Evolutionary conservation across 2,113 vertebrate genomes (phyloP), one percentile per base, ranked within the genome.

Genomic region (Neodontobutis hainanensis): DNA sequence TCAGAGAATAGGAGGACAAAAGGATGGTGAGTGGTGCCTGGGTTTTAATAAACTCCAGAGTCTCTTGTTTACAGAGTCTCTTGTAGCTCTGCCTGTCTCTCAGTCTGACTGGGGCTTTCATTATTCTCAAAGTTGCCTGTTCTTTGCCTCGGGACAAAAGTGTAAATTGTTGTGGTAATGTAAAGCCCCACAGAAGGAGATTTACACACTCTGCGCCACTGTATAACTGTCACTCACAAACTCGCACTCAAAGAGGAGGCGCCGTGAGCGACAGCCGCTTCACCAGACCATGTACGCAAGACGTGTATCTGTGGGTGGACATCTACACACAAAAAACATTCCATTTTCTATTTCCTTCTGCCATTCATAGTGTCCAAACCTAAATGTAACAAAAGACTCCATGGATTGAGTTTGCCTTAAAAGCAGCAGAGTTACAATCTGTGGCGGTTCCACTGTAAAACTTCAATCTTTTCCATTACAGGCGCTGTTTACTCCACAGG

Each of bases 131-230:
- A 87, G 71, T 75, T 77, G 80, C 56, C 70, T 55, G 75, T 44
- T 82, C 78, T 65, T 58, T 58, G 85, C 86, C 88, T 89, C 84
- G 56, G 87, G 89, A 89, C 89, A 92, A 81, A 92, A 87, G 91
- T 88, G 90, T 90, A 93, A 93, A 92, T 88, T 91, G 88, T 90
- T 88, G 87, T 87, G 85, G 85, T 88, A 90, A 90, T 89, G 87
- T 82, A 81, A 76, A 79, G 75, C 81, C 71, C 73, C 72, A 71
- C 60, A 47, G 16, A 71, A 59, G 74, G 75, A 80, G 83, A 90
- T 88, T 88, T 92, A 92, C 77, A 80, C 85, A 86, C 87, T 88
- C 80, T 50, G 48, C 67, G 66, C 71, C 78, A 85, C 84, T 85
- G 80, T 82, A 83, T 77, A 87, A 82, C 88, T 82, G 90, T 87